Evolutionary conservation across 2,797 vertebrate species (phyloP), one percentile per base, ranked within the genome.

Genomic region (Forpus xanthops): DNA sequence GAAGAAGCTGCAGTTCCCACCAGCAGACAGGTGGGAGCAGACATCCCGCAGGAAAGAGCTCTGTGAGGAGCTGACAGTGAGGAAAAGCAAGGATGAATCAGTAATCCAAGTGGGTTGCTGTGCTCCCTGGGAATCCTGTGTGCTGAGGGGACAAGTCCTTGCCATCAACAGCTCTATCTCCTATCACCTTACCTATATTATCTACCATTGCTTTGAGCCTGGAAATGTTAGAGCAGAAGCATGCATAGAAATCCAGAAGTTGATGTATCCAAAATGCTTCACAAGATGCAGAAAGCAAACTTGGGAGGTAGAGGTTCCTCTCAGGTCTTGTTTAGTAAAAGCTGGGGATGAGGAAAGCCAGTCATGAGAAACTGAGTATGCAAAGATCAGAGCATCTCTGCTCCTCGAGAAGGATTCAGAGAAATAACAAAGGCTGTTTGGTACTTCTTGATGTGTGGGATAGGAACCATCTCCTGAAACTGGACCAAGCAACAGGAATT

Each of bases 251-350:
- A 93, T 47, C 67, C 74, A 73, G 60, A 71, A 89, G 89, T 19
- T 47, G 68, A 61, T 82, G 60, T 64, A 94, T 68, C 64, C 74
- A 79, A 71, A 79, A 45, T 2, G 45, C 24, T 85, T 89, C 42
- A 83, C 52, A 83, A 83, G 87, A 72, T 50, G 27, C 45, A 87
- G 56, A 85, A 14, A 83, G 76, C 15, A 25, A 70, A 58, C 76
- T 87, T 89, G 21, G 72, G 87, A 89, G 65, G 62, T 71, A 83
- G 89, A 95, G 89, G 64, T 77, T 89, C 76, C 61, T 73, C 44
- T 87, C 58, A 12, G 61, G 61, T 75, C 61, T 74, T 85, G 62
- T 84, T 93, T 15, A 85, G 89, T 30, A 83, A 68, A 87, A 83
- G 76, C 68, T 62, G 75, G 53, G 80, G 85, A 89, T 87, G 72